Conservation (phyloP, 2,797 vertebrate species). For the Clamator glandarius region DNA sequence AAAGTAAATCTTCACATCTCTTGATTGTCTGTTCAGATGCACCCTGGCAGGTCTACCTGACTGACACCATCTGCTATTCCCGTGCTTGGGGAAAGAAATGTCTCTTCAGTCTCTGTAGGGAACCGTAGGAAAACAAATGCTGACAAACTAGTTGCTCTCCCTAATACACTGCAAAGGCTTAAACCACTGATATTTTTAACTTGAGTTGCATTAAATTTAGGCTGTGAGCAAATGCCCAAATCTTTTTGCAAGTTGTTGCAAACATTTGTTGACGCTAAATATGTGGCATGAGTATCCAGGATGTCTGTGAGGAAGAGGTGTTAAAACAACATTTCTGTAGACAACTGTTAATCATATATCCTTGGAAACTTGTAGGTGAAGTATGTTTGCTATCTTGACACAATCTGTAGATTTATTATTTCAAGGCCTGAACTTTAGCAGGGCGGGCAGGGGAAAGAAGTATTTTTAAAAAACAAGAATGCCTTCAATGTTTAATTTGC, state of each 20-base stretch:
- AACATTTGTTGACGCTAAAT: neutral
- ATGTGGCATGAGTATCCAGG: neutral
- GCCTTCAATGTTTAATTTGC: neutral
- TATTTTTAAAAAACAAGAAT: neutral
- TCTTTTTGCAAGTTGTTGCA: neutral
- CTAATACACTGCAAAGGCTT: neutral
- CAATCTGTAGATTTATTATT: neutral
- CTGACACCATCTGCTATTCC: constrained; percentile 36
- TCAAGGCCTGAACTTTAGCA: neutral
- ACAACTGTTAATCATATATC: neutral
- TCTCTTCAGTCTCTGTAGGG: neutral
- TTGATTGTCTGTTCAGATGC: neutral
- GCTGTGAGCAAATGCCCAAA: neutral
- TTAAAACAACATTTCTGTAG: neutral
- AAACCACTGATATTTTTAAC: neutral
- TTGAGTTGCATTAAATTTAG: neutral
- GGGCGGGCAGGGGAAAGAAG: neutral
- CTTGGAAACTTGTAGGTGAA: neutral
- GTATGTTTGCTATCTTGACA: neutral
- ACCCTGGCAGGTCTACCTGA: constrained; percentile 44
- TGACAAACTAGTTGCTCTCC: neutral
- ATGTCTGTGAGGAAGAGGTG: neutral
- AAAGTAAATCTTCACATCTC: constrained; percentile 1
- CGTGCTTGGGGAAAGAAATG: neutral
- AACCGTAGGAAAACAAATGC: neutral